phyloP scores from a whole-genome alignment of 2,113 vertebrate genomes.

The Brevimyrus niger region DNA sequence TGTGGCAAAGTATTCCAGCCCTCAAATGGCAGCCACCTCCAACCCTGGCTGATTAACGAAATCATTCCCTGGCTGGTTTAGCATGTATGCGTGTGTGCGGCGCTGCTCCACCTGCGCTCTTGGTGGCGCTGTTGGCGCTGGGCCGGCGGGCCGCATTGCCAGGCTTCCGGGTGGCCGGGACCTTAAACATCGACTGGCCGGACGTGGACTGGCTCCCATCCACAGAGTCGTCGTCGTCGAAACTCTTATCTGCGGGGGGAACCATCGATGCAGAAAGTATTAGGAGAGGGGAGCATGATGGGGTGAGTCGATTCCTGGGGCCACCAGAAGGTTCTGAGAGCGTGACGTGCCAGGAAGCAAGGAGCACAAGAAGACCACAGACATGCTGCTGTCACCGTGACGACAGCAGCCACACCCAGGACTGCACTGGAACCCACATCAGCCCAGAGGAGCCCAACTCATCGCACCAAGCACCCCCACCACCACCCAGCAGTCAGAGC shows the following conservation, averaged over 20 bases:
- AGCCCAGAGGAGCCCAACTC: neutral
- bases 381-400: neutral
- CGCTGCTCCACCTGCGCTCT: conserved; percentile 35
- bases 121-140: conserved; percentile 73
- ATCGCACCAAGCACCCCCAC: neutral
- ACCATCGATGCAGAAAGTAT: neutral
- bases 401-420: neutral
- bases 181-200: conserved; percentile 83
- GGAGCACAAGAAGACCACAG: neutral
- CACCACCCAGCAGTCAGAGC: neutral
- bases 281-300: conserved; percentile 23
- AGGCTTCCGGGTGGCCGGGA: conserved; percentile 85
- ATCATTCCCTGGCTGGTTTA: neutral
- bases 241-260: conserved; percentile 80
- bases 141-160: conserved; percentile 77
- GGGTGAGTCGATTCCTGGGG: conserved; percentile 1
- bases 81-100: neutral
- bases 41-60: neutral
- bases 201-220: conserved; percentile 87
- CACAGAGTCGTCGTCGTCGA: conserved; percentile 94
- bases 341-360: neutral
- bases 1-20: neutral
- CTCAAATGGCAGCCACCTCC: neutral
- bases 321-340: neutral
- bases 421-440: neutral